Percentiles rank a stretch among this genome's conserved stretches.
Evolutionary conservation across 1,140 invertebrate species (phyloP).

Genomic region (Myzus persicae): DNA sequence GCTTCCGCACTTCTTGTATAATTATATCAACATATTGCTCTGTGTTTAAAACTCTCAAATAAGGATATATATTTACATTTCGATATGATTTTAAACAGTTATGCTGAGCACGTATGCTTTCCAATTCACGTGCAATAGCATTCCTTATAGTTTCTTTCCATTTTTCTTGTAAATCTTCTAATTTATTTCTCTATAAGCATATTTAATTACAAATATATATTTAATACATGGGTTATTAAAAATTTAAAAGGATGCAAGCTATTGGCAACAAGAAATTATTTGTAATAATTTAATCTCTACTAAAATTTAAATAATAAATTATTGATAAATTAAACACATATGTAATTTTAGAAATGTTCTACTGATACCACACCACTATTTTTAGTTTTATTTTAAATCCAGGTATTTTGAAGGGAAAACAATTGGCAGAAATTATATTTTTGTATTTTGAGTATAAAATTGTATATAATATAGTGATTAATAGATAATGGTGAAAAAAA

Average conservation of each 20-base stretch:
- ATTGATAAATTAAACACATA: not conserved
- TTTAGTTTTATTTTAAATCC: not conserved
- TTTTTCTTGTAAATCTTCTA: conserved; percentile 70
- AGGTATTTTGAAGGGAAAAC: not conserved
- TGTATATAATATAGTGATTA: not conserved
- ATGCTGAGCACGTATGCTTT: conserved; percentile 68
- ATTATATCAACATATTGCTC: conserved; percentile 73
- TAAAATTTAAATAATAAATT: not conserved
- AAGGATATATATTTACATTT: conserved; percentile 76
- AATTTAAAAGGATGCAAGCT: not conserved
- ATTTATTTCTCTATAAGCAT: conserved; percentile 67
- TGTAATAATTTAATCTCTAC: not conserved
- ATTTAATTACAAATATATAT: not conserved
- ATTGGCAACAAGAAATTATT: not conserved
- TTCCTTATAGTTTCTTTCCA: conserved; percentile 73
- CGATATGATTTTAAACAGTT: conserved; percentile 64
- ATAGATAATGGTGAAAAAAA: not conserved
- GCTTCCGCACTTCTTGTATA: conserved; percentile 72
- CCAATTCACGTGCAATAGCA: conserved; percentile 75
- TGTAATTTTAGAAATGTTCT: not conserved
- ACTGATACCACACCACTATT: not conserved
- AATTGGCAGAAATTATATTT: too few species aligned
- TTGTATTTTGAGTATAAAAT: too few species aligned
- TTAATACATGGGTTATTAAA: not conserved
- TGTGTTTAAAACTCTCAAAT: conserved; percentile 73